Evolutionary conservation across 1,140 invertebrate species (phyloP).

Genomic region (Rhopalosiphum maidis): DNA sequence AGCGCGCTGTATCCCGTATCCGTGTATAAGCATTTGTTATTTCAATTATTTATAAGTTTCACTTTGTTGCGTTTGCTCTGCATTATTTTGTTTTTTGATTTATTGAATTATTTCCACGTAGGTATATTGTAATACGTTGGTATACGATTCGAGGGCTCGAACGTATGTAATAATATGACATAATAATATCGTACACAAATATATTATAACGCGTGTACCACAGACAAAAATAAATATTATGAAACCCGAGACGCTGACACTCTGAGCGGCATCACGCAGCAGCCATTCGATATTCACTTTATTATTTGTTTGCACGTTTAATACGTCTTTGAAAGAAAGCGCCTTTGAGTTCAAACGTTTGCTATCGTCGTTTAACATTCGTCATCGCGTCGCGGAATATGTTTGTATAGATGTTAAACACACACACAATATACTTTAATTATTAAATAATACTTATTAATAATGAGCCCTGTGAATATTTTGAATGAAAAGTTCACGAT

Average conservation of each 20-base stretch:
- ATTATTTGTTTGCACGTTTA: background rate
- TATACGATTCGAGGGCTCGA: background rate
- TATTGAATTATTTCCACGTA: background rate
- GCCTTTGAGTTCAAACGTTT: background rate
- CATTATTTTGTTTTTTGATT: constrained; percentile 22
- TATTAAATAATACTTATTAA: background rate
- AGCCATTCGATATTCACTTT: background rate
- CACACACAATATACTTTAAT: too few species aligned
- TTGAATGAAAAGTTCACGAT: background rate
- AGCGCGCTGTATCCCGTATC: background rate
- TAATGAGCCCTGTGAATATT: background rate
- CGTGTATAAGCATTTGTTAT: background rate
- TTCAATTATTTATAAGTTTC: constrained; percentile 37
- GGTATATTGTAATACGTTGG: background rate
- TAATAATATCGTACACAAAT: background rate
- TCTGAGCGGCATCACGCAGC: too few species aligned
- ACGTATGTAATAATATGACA: background rate
- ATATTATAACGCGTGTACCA: background rate
- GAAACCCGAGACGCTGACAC: background rate
- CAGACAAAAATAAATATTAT: background rate
- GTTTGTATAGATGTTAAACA: background rate
- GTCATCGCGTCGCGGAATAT: background rate
- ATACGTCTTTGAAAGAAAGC: background rate
- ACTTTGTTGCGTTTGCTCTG: background rate
- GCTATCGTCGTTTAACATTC: background rate